Evolutionary conservation across 2,113 vertebrate species (phyloP).

Genomic region (Morone saxatilis): DNA sequence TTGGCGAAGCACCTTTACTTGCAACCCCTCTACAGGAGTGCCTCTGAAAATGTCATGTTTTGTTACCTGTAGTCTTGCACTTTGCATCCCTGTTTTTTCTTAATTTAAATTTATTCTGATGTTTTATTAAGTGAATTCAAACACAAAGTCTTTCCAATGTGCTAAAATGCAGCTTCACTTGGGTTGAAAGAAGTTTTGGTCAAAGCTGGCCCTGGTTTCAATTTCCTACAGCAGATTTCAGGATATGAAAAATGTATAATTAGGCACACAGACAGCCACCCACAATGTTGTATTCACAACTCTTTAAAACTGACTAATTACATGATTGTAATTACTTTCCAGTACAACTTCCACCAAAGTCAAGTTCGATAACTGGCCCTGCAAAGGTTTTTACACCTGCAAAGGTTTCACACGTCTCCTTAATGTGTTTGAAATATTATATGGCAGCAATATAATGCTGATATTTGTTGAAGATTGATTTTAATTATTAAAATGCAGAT

Average conservation of each 20-base stretch:
- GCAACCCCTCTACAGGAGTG: conserved; percentile 65
- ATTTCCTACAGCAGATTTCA: neutral
- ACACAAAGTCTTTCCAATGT: conserved; percentile 8
- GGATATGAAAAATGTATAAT: neutral
- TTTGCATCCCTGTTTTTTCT: conserved; percentile 25
- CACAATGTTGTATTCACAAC: neutral
- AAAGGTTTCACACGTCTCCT: neutral
- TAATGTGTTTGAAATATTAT: conserved; percentile 3
- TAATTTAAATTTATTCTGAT: conserved; percentile 1
- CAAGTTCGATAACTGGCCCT: neutral
- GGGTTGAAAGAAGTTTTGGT: neutral
- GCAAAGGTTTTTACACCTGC: neutral
- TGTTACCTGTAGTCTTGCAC: conserved; percentile 44
- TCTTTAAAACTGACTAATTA: neutral
- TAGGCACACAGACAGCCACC: neutral
- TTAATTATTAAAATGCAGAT: neutral
- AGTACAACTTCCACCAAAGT: conserved; percentile 21
- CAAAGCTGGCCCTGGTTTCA: neutral
- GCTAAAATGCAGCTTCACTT: neutral
- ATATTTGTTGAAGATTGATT: conserved; percentile 2
- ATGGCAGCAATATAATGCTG: neutral
- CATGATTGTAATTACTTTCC: neutral
- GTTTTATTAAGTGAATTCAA: conserved; percentile 15
- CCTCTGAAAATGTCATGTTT: conserved; percentile 44
- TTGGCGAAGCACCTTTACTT: conserved; percentile 64